Evolutionary conservation across 1,140 invertebrate species (phyloP), one percentile per base, ranked within the genome.

Genomic region (Phthorimaea operculella): DNA sequence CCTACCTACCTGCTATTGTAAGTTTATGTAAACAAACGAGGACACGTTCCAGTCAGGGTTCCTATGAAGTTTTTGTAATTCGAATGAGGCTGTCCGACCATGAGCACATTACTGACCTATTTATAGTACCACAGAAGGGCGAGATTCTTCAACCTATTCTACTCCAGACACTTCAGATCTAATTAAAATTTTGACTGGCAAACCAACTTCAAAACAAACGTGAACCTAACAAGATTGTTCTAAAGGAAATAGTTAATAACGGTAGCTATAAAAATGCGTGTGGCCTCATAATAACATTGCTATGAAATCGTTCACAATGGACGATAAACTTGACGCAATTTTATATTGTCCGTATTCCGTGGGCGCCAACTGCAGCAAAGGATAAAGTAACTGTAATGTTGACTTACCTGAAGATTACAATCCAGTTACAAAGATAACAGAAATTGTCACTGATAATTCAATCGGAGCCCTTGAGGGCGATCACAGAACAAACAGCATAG

Each of bases 401-500:
- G 1, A 50, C 48, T 50, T 50, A 50, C 48, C 15, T 50, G 48
- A 10, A 28, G 21, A 50, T 4, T 8, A 50, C 17, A 50, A 28
- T 10, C 48, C 8, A 50, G 21, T 11, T 6, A 47, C 36, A n/a
- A 39, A 39, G n/a, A 12, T 3, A 4, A 39, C 15, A 15, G 8
- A 42, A 47, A 11, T 17, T 16, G 44, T 15, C 44, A 63, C 63
- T 66, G 57, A 45, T 52, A 54, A 63, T 56, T 59, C 55, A 59
- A 68, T 59, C 67, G 45, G 21, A 76, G 68, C 77, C 79, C 77
- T 74, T 57, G 33, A 63, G 77, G 77, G 72, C 76, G 56, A 59
- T 61, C 76, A 79, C 79, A 72, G 53, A 70, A 72, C 64, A 72
- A 76, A 68, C 61, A 72, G 63, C 76, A 78, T 72, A 71, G 66